Evolutionary conservation across 1,140 invertebrate species (phyloP).

Genomic region (Drosophila dunni): DNA sequence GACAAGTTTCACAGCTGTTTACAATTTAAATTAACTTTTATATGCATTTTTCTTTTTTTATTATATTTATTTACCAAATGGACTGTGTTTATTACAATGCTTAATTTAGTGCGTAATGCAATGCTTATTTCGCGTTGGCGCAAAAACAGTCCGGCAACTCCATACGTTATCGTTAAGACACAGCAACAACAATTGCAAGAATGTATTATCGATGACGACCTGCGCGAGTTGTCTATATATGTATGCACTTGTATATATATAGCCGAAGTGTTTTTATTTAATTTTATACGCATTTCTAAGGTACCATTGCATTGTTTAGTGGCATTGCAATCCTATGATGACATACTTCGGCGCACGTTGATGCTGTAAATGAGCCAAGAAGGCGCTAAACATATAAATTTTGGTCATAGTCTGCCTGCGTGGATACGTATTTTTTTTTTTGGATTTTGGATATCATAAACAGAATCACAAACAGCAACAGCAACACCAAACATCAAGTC

Average conservation of each 20-base stretch:
- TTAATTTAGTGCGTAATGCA: neutral
- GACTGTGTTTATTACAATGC: too few relatives aligned
- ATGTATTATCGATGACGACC: constrained; percentile 68
- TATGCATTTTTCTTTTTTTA: too few relatives aligned
- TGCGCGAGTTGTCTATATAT: constrained; percentile 37
- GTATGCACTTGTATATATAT: constrained; percentile 32
- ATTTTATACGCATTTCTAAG: constrained; percentile 50
- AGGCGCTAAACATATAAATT: constrained; percentile 19
- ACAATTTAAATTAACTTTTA: too few relatives aligned
- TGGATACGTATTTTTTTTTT: constrained; percentile 40
- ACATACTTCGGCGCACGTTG: constrained; percentile 17
- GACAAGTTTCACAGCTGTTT: too few relatives aligned
- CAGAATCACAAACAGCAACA: constrained; percentile 33
- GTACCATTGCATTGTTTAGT: constrained; percentile 8
- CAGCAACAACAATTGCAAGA: constrained; percentile 45
- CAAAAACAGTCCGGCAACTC: constrained; percentile 6
- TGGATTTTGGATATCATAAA: constrained; percentile 41
- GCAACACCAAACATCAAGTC: constrained; percentile 27
- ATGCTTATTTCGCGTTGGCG: constrained; percentile 3
- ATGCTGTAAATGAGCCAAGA: constrained; percentile 43
- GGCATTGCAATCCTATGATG: constrained; percentile 19
- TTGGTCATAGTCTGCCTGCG: constrained; percentile 51
- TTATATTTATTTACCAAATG: too few relatives aligned
- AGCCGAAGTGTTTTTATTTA: constrained; percentile 68
- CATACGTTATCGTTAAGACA: constrained; percentile 17